phyloP scores from a whole-genome alignment of 2,797 vertebrate genomes.

The Glyptemys insculpta region DNA sequence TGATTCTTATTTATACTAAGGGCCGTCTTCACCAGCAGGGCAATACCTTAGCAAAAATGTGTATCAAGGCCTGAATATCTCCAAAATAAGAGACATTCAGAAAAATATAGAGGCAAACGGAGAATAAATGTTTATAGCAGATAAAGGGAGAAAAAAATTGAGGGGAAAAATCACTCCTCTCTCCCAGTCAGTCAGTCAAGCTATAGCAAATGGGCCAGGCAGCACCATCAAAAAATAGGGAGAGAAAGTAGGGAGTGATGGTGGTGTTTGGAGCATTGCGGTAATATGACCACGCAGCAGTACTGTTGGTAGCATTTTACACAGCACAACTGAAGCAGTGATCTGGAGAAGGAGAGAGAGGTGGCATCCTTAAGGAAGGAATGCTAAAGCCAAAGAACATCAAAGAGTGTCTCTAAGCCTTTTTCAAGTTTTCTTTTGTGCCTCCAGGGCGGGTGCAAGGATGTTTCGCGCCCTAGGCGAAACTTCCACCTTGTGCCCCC shows the following conservation, averaged over 20 bases:
- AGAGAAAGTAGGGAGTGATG: not conserved
- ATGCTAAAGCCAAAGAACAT: not conserved
- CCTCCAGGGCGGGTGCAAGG: not conserved
- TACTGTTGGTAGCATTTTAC: not conserved
- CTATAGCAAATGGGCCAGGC: not conserved
- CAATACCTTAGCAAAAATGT: not conserved
- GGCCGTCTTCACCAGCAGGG: not conserved
- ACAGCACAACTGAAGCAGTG: not conserved
- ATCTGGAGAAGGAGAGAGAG: not conserved
- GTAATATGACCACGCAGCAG: not conserved
- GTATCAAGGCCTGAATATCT: not conserved
- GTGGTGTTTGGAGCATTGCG: not conserved
- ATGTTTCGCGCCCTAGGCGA: too few species aligned
- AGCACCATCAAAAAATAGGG: not conserved
- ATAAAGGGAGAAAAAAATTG: not conserved
- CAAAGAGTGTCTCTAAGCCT: not conserved
- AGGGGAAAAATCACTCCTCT: not conserved
- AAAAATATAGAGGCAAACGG: not conserved
- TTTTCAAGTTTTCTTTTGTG: conserved; percentile 2
- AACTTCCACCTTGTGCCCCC: too few species aligned
- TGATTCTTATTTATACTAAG: not conserved
- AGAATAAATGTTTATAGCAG: not conserved
- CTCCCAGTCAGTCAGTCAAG: not conserved
- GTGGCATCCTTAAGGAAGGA: not conserved
- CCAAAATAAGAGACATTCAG: not conserved